phyloP scores from a whole-genome alignment of 2,888 invertebrate species.

The Trichopria drosophilae region DNA sequence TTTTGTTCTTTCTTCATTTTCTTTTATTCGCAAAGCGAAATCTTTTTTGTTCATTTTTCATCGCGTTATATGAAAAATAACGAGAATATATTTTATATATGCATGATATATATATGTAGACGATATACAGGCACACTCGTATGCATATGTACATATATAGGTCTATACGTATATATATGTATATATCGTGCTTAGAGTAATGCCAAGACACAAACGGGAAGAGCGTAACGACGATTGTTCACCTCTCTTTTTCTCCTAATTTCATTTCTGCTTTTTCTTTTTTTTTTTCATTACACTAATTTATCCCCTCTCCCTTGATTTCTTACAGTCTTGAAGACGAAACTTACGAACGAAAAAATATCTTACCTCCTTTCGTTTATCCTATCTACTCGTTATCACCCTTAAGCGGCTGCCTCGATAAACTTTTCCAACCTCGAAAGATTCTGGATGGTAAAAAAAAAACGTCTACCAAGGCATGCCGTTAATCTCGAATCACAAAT shows the following conservation, averaged over 20 bases:
- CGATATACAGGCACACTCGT: too few species aligned
- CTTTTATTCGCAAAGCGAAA: too few species aligned
- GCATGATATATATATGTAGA: constrained; percentile 28
- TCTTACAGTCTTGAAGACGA: too few species aligned
- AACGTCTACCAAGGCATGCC: too few species aligned
- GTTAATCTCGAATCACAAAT: too few species aligned
- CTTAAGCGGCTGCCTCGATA: too few species aligned
- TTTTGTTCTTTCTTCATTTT: too few species aligned
- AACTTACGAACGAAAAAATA: too few species aligned
- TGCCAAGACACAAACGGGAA: constrained; percentile 48
- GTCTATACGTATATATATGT: constrained; percentile 8
- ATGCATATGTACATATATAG: constrained; percentile 34
- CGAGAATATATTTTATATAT: constrained; percentile 37
- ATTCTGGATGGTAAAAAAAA: too few species aligned
- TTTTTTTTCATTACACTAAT: constrained; percentile 27
- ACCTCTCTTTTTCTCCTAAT: constrained; percentile 13
- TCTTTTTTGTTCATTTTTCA: constrained; percentile 3
- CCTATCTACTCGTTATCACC: too few species aligned
- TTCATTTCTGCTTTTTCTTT: constrained; percentile 9
- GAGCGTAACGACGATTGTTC: constrained; percentile 45
- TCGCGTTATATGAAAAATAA: constrained; percentile 44
- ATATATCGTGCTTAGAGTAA: constrained; percentile 41
- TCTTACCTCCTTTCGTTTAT: too few species aligned
- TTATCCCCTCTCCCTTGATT: constrained; percentile 3
- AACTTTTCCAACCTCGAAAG: too few species aligned